Conservation (phyloP, 2,797 vertebrate genomes). For the Danio choprae region DNA sequence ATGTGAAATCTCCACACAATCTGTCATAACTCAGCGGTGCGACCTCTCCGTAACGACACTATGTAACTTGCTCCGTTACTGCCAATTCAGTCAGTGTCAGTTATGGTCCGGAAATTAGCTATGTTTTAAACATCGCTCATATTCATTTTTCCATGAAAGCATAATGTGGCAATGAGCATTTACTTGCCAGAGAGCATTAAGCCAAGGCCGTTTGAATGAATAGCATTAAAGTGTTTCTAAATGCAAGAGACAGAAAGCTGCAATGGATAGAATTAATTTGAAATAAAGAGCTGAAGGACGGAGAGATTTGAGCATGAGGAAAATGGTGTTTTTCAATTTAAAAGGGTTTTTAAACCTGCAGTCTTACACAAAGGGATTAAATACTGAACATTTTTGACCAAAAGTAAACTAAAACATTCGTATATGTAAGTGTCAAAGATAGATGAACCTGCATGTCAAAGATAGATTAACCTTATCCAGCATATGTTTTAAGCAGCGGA, state of each 20-base stretch:
- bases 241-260: slow-evolving; percentile 15
- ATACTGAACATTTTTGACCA: not conserved
- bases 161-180: slow-evolving; percentile 58
- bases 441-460: too few species aligned
- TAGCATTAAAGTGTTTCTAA: slow-evolving; percentile 43
- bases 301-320: slow-evolving; percentile 9
- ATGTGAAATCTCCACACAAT: slow-evolving; percentile 45
- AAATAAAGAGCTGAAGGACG: slow-evolving; percentile 30
- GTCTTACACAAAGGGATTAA: slow-evolving; percentile 1
- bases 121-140: slow-evolving; percentile 31
- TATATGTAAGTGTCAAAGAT: too few species aligned
- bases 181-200: slow-evolving; percentile 52
- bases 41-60: slow-evolving; percentile 34
- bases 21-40: slow-evolving; percentile 24
- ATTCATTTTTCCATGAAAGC: slow-evolving; percentile 50
- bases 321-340: slow-evolving; percentile 12
- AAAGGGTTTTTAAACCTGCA: not conserved
- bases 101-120: slow-evolving; percentile 30
- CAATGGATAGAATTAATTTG: slow-evolving; percentile 2
- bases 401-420: too few species aligned
- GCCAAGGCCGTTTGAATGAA: slow-evolving; percentile 54
- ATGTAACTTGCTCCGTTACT: slow-evolving; percentile 27
- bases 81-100: slow-evolving; percentile 31
- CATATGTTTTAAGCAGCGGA: too few species aligned
- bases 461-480: too few species aligned